These are phyloP conservation scores for Borostomias antarcticus DNA, from an alignment of 2,797 vertebrate species.

Conservation along the genomic window DNA sequence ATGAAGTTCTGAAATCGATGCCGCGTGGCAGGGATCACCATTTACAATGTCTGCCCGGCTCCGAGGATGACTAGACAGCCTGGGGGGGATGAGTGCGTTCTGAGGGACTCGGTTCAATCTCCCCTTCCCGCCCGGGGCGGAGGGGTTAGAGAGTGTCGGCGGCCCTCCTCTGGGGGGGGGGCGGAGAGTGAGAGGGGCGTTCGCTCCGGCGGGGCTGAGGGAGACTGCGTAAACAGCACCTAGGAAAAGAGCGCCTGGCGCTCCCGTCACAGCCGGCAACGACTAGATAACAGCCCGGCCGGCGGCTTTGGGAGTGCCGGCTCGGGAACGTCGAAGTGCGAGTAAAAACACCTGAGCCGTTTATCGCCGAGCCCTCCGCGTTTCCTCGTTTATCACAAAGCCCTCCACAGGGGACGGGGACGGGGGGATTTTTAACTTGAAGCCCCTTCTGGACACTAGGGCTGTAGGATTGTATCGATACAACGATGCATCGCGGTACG, in stretches of 20 bases:
- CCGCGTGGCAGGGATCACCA: background rate
- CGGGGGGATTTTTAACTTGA: too few relatives aligned
- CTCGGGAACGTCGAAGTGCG: too few relatives aligned
- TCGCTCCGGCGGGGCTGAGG: conserved; percentile 26
- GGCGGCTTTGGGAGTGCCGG: too few relatives aligned
- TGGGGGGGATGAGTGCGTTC: background rate
- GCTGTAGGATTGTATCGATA: too few relatives aligned
- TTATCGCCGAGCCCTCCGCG: conserved; percentile 3
- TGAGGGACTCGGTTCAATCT: conserved; percentile 5
- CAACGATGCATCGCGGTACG: too few relatives aligned
- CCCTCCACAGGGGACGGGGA: too few relatives aligned
- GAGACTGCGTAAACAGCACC: conserved; percentile 35
- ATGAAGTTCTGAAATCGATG: conserved; percentile 7
- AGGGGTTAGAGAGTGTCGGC: background rate
- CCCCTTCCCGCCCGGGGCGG: background rate
- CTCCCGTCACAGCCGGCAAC: conserved; percentile 14
- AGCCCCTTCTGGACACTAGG: too few relatives aligned
- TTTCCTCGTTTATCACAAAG: conserved; percentile 21
- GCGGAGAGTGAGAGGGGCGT: conserved; percentile 30
- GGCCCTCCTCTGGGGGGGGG: conserved; percentile 17
- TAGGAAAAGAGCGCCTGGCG: conserved; percentile 28
- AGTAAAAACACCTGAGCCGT: too few relatives aligned
- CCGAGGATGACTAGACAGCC: background rate
- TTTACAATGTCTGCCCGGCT: conserved; percentile 1
- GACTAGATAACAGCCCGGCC: conserved; percentile 36